Conservation (phyloP, 2,113 vertebrate genomes). For the Leptosomus discolor region DNA sequence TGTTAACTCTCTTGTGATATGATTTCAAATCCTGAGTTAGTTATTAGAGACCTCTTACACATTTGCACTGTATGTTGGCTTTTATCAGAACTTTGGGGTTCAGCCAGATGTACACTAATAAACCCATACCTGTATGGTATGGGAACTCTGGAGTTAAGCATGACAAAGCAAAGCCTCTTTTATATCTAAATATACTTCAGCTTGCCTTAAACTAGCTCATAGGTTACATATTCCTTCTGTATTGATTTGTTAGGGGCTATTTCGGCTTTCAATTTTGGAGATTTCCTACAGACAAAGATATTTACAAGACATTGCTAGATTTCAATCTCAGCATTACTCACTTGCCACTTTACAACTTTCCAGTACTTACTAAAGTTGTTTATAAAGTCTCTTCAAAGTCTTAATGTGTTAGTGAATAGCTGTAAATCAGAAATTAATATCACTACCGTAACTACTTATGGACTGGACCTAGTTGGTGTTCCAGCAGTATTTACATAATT, state of each 20-base stretch:
- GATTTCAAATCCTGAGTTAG: not conserved
- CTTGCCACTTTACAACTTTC: not conserved
- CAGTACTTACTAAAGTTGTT: not conserved
- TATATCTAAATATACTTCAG: not conserved
- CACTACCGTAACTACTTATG: not conserved
- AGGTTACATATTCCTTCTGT: not conserved
- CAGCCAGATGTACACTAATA: not conserved
- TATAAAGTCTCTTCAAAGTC: not conserved
- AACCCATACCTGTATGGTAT: not conserved
- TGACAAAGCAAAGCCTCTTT: not conserved
- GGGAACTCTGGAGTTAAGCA: not conserved
- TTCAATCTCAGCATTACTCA: not conserved
- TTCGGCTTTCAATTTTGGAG: not conserved
- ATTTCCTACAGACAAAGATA: not conserved
- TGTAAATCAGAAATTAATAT: not conserved
- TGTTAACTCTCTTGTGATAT: not conserved
- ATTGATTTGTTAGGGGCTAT: not conserved
- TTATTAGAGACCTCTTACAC: not conserved
- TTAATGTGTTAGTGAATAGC: not conserved
- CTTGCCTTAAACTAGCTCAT: not conserved
- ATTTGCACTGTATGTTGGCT: not conserved
- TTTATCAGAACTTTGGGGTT: not conserved
- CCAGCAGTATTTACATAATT: not conserved
- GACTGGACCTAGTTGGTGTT: not conserved
- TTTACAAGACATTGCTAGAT: not conserved